These are phyloP conservation scores for Anguilla obscura DNA, from an alignment of 2,797 vertebrate species.

Conservation along the genomic window DNA sequence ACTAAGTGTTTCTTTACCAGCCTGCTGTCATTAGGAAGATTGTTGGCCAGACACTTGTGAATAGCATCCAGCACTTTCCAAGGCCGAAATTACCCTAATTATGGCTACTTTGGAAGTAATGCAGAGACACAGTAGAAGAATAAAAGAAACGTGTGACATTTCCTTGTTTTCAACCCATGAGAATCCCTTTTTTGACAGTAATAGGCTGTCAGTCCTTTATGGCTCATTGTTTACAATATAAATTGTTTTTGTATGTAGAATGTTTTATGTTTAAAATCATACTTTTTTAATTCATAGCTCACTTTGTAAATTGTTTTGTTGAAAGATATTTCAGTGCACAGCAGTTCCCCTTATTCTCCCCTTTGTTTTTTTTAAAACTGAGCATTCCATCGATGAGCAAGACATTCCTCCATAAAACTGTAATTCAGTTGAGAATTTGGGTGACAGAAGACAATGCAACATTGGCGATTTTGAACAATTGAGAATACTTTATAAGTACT, in stretches of 20 bases:
- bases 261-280: background rate
- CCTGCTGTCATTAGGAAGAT: conserved; percentile 19
- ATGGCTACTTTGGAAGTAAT: conserved; percentile 42
- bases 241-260: background rate
- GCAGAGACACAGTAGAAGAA: conserved; percentile 42
- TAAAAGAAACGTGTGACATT: conserved; percentile 43
- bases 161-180: conserved; percentile 43
- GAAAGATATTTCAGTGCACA: background rate
- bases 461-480: conserved; percentile 23
- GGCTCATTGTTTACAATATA: conserved; percentile 14
- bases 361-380: conserved; percentile 2
- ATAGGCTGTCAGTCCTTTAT: conserved; percentile 3
- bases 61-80: conserved; percentile 33
- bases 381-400: conserved; percentile 10
- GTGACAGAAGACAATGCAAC: conserved; percentile 14
- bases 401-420: conserved; percentile 22
- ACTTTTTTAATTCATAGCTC: background rate
- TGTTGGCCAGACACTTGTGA: conserved; percentile 32
- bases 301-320: conserved; percentile 13
- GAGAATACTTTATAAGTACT: conserved; percentile 22
- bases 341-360: background rate
- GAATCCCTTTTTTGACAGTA: background rate
- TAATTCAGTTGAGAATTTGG: conserved; percentile 30
- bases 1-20: conserved; percentile 27
- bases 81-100: conserved; percentile 39